phyloP scores from a whole-genome alignment of 2,888 invertebrate species.

The Bombylius major region DNA sequence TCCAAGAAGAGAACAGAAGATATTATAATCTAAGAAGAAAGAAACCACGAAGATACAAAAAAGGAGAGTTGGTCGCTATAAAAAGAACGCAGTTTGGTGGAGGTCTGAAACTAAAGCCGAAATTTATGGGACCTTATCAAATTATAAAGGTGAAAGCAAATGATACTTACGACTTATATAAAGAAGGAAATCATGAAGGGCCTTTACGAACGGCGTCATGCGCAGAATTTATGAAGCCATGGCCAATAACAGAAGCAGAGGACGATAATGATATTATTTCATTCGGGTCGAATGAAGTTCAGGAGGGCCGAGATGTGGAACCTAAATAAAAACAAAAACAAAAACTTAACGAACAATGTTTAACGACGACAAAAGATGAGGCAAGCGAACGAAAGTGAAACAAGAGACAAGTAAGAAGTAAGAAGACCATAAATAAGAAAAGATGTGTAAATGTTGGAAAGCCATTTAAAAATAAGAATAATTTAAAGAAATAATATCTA shows the following conservation, averaged over 20 bases:
- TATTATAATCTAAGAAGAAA: no score
- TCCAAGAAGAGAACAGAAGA: not conserved
- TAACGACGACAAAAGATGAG: no score
- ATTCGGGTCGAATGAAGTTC: not conserved
- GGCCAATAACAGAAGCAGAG: not conserved
- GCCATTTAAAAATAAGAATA: no score
- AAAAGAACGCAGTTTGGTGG: constrained; percentile 6
- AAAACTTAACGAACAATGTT: no score
- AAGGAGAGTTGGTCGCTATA: not conserved
- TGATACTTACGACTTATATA: constrained; percentile 3
- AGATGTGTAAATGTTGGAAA: no score
- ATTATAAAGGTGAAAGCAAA: constrained; percentile 1
- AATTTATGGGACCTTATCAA: constrained; percentile 1
- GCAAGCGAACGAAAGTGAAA: no score
- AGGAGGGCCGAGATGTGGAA: not conserved
- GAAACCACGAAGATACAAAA: not conserved
- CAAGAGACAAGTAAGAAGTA: no score
- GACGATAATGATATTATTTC: not conserved
- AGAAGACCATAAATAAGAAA: no score
- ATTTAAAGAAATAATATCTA: no score
- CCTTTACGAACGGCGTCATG: constrained; percentile 1
- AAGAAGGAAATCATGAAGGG: not conserved
- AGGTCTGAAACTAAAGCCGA: constrained; percentile 1
- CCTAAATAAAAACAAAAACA: no score
- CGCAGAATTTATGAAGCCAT: constrained; percentile 7